Evolutionary conservation across 2,797 vertebrate species (phyloP).

Genomic region (Peromyscus melanophrys): DNA sequence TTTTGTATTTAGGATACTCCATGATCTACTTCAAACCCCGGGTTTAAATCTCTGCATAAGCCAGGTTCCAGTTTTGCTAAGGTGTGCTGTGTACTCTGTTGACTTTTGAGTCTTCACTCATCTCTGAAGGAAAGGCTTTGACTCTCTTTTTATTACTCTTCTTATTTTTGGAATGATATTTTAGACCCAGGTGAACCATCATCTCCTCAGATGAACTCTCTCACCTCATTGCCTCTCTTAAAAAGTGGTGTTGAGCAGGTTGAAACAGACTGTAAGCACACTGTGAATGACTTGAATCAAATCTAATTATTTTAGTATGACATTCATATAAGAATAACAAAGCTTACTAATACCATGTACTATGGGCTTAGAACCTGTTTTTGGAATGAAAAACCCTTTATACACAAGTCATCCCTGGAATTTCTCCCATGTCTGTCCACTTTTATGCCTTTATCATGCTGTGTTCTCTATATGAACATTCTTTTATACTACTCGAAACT

Average conservation of each 20-base stretch:
- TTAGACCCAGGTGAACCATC: neutral
- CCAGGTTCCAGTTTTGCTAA: neutral
- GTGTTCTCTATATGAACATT: neutral
- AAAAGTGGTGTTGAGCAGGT: neutral
- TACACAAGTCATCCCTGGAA: neutral
- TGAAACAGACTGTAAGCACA: neutral
- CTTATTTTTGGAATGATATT: neutral
- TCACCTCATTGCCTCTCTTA: neutral
- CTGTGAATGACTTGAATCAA: neutral
- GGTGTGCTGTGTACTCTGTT: neutral
- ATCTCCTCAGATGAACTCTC: neutral
- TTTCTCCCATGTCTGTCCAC: neutral
- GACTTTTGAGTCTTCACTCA: neutral
- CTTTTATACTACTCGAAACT: neutral
- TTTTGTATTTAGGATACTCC: neutral
- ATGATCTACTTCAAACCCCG: neutral
- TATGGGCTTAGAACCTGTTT: neutral
- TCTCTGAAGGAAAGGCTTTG: neutral
- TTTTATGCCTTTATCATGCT: neutral
- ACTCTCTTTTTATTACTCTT: neutral
- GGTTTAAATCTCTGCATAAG: neutral
- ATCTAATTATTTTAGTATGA: conserved; percentile 14
- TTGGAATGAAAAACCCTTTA: neutral
- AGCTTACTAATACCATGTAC: neutral
- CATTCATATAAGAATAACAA: neutral